Evolutionary conservation across 1,140 invertebrate genomes (phyloP).

Genomic region (Caenorhabditis brenneri): DNA sequence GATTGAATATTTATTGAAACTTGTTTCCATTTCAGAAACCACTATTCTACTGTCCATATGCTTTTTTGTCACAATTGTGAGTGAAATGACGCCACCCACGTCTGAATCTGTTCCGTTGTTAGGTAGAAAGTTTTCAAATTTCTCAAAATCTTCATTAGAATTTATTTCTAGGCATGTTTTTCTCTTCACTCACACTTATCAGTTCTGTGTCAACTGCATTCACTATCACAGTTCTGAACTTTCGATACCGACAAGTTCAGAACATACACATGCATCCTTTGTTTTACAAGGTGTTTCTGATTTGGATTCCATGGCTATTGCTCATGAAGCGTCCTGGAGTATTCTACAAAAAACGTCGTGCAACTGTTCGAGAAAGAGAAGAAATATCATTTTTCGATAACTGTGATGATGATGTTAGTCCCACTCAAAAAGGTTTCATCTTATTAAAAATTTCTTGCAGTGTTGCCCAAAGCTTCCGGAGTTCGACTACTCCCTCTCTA

Average conservation of each 20-base stretch:
- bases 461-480: conserved; percentile 44
- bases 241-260: conserved; percentile 57
- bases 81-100: conserved; percentile 86
- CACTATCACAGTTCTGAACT: conserved; percentile 58
- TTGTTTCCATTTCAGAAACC: conserved; percentile 82
- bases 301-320: conserved; percentile 60
- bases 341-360: conserved; percentile 23
- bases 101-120: conserved; percentile 94
- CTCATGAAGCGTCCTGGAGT: conserved; percentile 59
- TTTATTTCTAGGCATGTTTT: conserved; percentile 57
- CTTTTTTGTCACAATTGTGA: conserved; percentile 72
- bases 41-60: conserved; percentile 74
- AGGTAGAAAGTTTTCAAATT: conserved; percentile 77
- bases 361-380: not conserved
- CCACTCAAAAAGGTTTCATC: not conserved
- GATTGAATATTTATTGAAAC: not conserved
- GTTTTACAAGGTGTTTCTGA: conserved; percentile 57
- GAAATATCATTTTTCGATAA: conserved; percentile 48
- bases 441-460: not conserved
- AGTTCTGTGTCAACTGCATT: conserved; percentile 59
- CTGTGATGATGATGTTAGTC: conserved; percentile 32
- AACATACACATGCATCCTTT: conserved; percentile 55
- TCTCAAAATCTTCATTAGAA: not conserved
- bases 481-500: conserved; percentile 42
- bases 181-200: conserved; percentile 59